Evolutionary conservation across 1,140 invertebrate species (phyloP).

Genomic region (Ceratosolen fusciceps): DNA sequence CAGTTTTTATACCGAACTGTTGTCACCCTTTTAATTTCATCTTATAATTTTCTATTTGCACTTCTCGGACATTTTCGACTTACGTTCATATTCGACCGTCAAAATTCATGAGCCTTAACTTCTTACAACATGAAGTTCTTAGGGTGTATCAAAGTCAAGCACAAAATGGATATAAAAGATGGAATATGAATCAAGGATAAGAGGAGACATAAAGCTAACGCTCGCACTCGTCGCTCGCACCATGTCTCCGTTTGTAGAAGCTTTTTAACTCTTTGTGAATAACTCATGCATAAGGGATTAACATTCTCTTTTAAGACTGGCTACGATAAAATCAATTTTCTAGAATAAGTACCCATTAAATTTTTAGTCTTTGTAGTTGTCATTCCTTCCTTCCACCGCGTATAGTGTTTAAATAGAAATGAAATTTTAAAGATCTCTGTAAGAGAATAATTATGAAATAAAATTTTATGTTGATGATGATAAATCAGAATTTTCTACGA

Average conservation of each 20-base stretch:
- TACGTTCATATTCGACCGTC: constrained; percentile 4
- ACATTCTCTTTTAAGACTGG: not conserved
- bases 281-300: constrained; percentile 17
- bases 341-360: not conserved
- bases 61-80: constrained; percentile 13
- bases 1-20: not conserved
- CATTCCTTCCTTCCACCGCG: no score
- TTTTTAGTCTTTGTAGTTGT: no score
- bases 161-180: constrained; percentile 55
- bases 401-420: no score
- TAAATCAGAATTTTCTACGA: no score
- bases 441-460: no score
- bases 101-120: constrained; percentile 49
- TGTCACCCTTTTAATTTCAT: not conserved
- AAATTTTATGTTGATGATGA: no score
- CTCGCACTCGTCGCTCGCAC: no score
- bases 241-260: not conserved
- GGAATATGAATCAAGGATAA: constrained; percentile 40
- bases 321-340: not conserved
- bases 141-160: constrained; percentile 55
- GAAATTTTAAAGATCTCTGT: no score
- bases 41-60: constrained; percentile 10
- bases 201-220: not conserved
- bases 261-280: constrained; percentile 15
- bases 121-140: constrained; percentile 52